Percentiles rank a stretch among this genome's conserved stretches.
These are phyloP conservation scores for Lophochroa leadbeateri DNA, from an alignment of 2,113 vertebrate species.

Conservation along the genomic window DNA sequence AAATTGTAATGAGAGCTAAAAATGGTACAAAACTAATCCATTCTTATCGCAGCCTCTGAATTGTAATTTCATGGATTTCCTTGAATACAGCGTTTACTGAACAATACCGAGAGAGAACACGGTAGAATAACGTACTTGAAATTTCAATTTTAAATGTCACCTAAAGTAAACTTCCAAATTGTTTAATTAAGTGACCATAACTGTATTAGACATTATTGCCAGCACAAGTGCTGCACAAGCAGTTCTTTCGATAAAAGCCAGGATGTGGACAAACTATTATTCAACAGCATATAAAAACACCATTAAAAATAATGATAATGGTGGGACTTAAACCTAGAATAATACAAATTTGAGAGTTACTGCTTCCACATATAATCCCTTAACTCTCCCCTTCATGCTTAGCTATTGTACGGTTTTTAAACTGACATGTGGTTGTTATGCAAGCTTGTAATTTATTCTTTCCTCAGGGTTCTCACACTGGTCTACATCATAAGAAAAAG, in stretches of 20 bases:
- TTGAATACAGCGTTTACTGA: background rate
- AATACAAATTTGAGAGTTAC: background rate
- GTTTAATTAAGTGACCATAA: constrained; percentile 43
- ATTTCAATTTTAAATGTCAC: constrained; percentile 41
- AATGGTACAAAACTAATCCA: constrained; percentile 44
- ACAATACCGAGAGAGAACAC: background rate
- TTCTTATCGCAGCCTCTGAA: constrained; percentile 60
- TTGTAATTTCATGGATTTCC: constrained; percentile 50
- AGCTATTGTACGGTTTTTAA: background rate
- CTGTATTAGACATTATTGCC: background rate
- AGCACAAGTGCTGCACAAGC: background rate
- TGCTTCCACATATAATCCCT: background rate
- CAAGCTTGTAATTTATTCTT: background rate
- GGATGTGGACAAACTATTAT: constrained; percentile 6
- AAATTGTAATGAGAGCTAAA: constrained; percentile 67
- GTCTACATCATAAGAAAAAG: background rate
- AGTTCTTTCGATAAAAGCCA: background rate
- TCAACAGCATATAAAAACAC: background rate
- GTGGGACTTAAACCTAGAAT: background rate
- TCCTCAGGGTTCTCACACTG: background rate
- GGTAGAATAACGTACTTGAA: constrained; percentile 1
- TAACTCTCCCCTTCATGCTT: background rate
- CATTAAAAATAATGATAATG: constrained; percentile 20
- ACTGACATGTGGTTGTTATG: background rate
- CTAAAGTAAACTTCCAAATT: constrained; percentile 22